These are phyloP conservation scores for Galeopterus variegatus DNA, from an alignment of 2,113 vertebrate species.

Conservation along the genomic window DNA sequence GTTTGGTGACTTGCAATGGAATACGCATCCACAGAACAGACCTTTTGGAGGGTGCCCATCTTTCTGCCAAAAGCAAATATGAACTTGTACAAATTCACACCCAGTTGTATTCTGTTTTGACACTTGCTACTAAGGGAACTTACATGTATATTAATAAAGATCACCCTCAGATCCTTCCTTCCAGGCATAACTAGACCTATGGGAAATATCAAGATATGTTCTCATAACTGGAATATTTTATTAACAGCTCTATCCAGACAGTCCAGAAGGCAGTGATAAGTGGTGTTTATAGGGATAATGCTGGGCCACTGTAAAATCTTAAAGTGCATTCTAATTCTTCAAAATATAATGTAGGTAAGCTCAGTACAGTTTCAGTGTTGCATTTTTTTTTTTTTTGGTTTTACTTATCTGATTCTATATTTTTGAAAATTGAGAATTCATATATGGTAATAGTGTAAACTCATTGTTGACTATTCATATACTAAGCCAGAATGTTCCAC, in stretches of 20 bases:
- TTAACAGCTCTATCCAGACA: neutral
- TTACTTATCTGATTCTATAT: neutral
- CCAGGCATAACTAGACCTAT: neutral
- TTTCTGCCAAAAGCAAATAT: slow-evolving; percentile 54
- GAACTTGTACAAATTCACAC: neutral
- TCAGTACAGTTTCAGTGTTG: neutral
- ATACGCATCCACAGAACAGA: neutral
- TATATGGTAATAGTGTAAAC: neutral
- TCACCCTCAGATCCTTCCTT: neutral
- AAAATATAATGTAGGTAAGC: neutral
- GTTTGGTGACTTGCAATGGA: neutral
- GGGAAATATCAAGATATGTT: neutral
- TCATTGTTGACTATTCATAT: neutral
- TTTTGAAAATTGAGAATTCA: neutral
- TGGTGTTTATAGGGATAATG: neutral
- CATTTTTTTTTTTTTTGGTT: neutral
- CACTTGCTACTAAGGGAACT: neutral
- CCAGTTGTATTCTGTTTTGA: neutral
- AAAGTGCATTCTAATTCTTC: neutral
- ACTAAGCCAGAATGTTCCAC: neutral
- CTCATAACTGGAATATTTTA: neutral
- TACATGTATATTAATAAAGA: slow-evolving; percentile 5
- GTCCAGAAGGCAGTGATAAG: neutral
- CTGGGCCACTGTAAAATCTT: neutral
- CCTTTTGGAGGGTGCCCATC: neutral